Evolutionary conservation across 2,797 vertebrate species (phyloP), one percentile per base, ranked within the genome.

Genomic region (Schizopygopsis malacanthus): DNA sequence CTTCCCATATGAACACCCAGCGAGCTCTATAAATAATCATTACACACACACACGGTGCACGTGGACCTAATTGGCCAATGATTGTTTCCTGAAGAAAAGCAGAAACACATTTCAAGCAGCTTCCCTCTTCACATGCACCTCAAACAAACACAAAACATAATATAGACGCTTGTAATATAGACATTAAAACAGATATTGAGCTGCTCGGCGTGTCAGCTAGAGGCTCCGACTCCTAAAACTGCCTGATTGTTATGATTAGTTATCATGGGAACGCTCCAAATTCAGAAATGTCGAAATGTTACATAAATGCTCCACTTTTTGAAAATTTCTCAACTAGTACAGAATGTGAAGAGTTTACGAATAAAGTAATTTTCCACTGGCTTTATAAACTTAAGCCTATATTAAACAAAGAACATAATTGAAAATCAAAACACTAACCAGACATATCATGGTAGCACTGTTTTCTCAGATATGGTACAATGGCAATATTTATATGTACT

Each of bases 21-120:
- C 61, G 83, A 89, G 86, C 78, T 50, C 65, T 72, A 70, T 81
- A 87, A 87, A 94, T 87, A 89, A 91, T 88, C 75, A 15, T 0
- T 37, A 80, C 20, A 18, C 83, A 63, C 9, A 85, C 67, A 54
- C 47, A 61, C 47, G 86, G 50, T 80, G 75, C 91, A 87, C 3
- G 0, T 85, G 88, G 25, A 88, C 69, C 79, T 83, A 93, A 94
- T 93, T 92, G 87, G 47, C 87, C 88, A 93, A 94, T 94, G 91
- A 93, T 93, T 59, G 87, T 89, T 95, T 92, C 93, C 93, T 88
- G 83, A 82, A 83, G 79, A 71, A 83, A 22, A 86, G 86, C 81
- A 86, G 77, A 78, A 85, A 81, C 85, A 82, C 59, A 78, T 86
- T 88, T 84, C 61, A 37, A 47, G 67, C 72, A 84, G 54, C 90